Evolutionary conservation across 2,113 vertebrate genomes (phyloP), one percentile per base, ranked within the genome.

Genomic region (Nematolebias whitei): DNA sequence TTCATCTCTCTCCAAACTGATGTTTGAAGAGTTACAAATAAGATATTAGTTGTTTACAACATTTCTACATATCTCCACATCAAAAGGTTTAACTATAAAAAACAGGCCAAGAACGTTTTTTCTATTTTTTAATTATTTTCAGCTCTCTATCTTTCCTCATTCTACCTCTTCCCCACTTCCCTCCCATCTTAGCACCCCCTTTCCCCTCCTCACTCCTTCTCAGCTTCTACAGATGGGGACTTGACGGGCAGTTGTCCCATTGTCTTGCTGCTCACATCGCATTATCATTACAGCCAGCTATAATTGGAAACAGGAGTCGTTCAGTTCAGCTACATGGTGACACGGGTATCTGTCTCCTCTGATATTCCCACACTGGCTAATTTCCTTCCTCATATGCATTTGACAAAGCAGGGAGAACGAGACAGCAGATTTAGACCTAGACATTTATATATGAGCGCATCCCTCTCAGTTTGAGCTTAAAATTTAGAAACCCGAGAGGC

Each of bases 291-390:
- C 85, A 91, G 92, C 90, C 84, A 88, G 82, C 81, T 92, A 85
- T 93, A 94, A 94, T 89, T 94, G 92, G 90, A 92, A 94, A 89
- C 93, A 94, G 91, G 89, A 89, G 90, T 91, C 92, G 93, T 94
- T 94, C 91, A 88, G 92, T 78, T 78, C 79, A 78, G 82, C 88
- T 87, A 86, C 80, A 89, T 90, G 91, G 92, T 92, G 93, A 94
- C 93, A 95, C 86, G 90, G 80, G 90, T 88, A 91, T 94, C 90
- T 92, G 92, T 94, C 93, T 92, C 84, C 87, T 93, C 90, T 94
- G 94, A 94, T 96, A 91, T 93, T 86, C 82, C 88, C 80, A 84
- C 80, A 84, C 85, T 19, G 63, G 82, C 86, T 92, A 94, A 92
- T 91, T 80, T 63, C 63, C 89, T 89, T 92, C 82, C 92, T 83